Percentiles rank a stretch among this genome's conserved stretches.
Evolutionary conservation across 1,140 invertebrate species (phyloP).

Genomic region (Caenorhabditis briggsae): DNA sequence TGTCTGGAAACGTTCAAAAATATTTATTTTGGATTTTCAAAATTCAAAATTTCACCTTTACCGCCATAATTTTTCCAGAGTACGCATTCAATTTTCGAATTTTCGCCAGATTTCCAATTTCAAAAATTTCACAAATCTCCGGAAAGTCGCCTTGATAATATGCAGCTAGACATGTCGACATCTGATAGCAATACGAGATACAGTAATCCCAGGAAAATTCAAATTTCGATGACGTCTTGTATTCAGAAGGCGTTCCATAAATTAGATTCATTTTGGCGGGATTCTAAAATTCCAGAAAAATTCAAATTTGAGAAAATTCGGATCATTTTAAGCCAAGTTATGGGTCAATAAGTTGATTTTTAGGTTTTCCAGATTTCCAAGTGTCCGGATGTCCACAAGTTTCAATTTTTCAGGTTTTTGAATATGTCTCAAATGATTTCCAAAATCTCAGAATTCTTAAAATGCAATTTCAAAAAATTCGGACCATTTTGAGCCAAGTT

Average conservation of each 20-base stretch:
- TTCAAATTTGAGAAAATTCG: background rate
- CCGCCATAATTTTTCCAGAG: background rate
- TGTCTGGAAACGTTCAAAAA: no score
- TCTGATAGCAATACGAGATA: background rate
- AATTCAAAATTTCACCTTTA: background rate
- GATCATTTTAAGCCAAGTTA: no score
- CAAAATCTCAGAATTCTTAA: background rate
- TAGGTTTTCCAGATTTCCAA: background rate
- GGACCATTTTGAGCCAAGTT: no score
- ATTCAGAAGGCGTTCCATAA: background rate
- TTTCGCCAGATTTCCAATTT: background rate
- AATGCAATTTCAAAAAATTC: background rate
- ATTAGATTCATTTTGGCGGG: background rate
- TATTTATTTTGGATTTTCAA: no score
- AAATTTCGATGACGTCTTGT: background rate
- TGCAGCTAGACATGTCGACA: background rate
- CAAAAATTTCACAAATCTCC: background rate
- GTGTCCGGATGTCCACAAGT: background rate
- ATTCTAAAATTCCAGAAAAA: background rate
- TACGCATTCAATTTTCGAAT: background rate
- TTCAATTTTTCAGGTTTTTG: background rate
- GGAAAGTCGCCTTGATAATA: background rate
- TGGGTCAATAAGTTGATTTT: background rate
- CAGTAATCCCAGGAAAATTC: background rate
- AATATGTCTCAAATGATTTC: background rate